These are phyloP conservation scores for Electrona antarctica DNA, from an alignment of 2,113 vertebrate species.

Conservation along the genomic window DNA sequence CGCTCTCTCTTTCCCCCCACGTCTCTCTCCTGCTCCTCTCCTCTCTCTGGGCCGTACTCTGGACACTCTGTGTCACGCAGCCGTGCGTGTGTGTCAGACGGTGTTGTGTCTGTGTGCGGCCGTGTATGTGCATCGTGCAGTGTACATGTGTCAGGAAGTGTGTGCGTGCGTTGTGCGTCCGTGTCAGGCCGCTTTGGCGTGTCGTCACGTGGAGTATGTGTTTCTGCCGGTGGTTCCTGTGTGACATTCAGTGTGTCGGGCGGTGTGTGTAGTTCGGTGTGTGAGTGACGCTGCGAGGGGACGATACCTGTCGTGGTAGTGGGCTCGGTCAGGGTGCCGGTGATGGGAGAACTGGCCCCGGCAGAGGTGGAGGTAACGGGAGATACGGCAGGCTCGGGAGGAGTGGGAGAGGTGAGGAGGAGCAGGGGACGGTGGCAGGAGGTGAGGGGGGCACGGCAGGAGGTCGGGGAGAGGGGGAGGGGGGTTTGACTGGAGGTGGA, in stretches of 20 bases:
- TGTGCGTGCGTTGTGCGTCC: background rate
- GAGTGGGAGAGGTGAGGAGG: background rate
- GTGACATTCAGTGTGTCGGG: background rate
- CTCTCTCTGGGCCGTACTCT: background rate
- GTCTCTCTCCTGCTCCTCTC: background rate
- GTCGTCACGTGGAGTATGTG: background rate
- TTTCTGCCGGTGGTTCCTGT: background rate
- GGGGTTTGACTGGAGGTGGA: constrained; percentile 5
- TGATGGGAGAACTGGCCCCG: background rate
- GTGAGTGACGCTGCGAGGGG: constrained; percentile 6
- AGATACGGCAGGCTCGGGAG: background rate
- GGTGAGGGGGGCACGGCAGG: background rate
- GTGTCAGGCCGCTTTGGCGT: background rate
- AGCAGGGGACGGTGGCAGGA: background rate
- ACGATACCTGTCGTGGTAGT: constrained; percentile 43
- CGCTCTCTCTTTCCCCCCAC: background rate
- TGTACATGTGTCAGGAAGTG: background rate
- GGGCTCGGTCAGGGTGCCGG: background rate
- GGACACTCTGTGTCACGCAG: background rate
- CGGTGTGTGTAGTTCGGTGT: background rate
- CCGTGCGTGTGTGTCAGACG: background rate
- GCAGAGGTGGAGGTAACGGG: constrained; percentile 4
- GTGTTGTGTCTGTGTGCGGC: background rate
- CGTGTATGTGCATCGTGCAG: background rate
- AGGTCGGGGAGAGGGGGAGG: constrained; percentile 16